These are phyloP conservation scores for Thymelicus lineola DNA, from an alignment of 2,888 invertebrate species.

Conservation along the genomic window DNA sequence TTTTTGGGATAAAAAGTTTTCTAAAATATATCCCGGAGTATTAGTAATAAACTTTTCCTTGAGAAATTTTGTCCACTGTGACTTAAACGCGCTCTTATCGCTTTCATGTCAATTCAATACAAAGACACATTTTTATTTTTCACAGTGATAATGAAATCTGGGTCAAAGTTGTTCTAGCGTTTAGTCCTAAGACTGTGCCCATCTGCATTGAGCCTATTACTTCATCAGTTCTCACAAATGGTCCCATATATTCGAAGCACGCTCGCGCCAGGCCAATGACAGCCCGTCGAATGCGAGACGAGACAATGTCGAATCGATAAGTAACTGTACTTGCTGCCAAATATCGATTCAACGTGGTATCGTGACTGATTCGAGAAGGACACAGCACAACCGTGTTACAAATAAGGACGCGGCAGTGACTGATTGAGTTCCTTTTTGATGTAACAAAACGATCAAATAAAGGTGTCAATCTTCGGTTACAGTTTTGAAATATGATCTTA, in stretches of 20 bases:
- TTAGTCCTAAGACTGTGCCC: slow-evolving; percentile 14
- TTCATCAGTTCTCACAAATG: slow-evolving; percentile 74
- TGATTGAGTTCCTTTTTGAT: slow-evolving; percentile 26
- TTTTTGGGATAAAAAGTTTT: no score
- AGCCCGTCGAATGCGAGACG: slow-evolving; percentile 68
- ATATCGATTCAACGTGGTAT: slow-evolving; percentile 61
- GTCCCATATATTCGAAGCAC: slow-evolving; percentile 69
- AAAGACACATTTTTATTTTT: background rate
- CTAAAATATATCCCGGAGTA: no score
- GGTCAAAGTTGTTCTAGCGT: slow-evolving; percentile 1
- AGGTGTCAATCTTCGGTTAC: background rate
- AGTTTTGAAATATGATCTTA: background rate
- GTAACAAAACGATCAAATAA: slow-evolving; percentile 17
- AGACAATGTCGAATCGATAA: slow-evolving; percentile 79
- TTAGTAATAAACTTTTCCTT: no score
- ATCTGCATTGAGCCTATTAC: slow-evolving; percentile 59
- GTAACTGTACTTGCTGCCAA: slow-evolving; percentile 77
- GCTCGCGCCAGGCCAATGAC: slow-evolving; percentile 50
- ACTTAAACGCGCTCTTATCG: no score
- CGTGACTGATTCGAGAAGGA: slow-evolving; percentile 56
- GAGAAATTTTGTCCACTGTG: no score
- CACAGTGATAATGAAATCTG: background rate
- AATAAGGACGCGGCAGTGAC: slow-evolving; percentile 41
- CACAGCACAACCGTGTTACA: slow-evolving; percentile 45
- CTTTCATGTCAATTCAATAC: no score